Base-by-base conservation (phyloP, 2,797 vertebrate genomes). In the Menidia menidia region DNA sequence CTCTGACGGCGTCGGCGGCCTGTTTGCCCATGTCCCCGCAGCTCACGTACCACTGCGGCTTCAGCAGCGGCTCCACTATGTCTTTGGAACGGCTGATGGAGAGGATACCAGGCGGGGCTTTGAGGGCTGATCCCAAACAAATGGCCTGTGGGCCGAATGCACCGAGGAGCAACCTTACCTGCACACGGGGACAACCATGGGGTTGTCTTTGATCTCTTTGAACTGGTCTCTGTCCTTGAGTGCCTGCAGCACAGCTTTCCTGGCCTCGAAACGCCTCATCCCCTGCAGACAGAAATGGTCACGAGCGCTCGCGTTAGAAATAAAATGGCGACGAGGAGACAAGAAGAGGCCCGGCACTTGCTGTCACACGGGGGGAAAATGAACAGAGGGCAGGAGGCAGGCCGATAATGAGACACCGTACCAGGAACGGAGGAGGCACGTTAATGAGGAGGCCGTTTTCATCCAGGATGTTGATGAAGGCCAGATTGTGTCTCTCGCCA, bases 101-200 rank as follows among this genome's bases (percentile, higher is more conserved):
- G 33, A 2, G 62, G n/a, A 74, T 2, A 47, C 25, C 76, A 8
- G 71, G 6, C 2, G 9, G 0, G 6, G 44, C 3, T 67, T 41
- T 60, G 57, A 45, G 6, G 13, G 12, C 25, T 51, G 14, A 50
- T 15, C 53, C 41, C 2, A 43, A 53, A 70, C 35, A 52, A 14
- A 74, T 41, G 42, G 30, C 16, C 43, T 3, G 31, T 31, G 4
- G 33, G 43, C 51, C 10, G 39, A 7, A 18, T 11, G 6, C 30
- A 68, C 41, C 64, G 16, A 30, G 47, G 12, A 6, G 33, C 45
- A 16, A 39, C 80, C 88, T 43, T 88, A 97, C 97, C 96, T 98
- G 96, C 97, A 98, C 35, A 98, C 84, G 0, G 97, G 97, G 2
- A 98, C 96, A 54, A 97, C 96, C 97, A 98, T 98, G 11, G 96